phyloP scores from a whole-genome alignment of 2,113 vertebrate genomes.

The Ellobius talpinus region DNA sequence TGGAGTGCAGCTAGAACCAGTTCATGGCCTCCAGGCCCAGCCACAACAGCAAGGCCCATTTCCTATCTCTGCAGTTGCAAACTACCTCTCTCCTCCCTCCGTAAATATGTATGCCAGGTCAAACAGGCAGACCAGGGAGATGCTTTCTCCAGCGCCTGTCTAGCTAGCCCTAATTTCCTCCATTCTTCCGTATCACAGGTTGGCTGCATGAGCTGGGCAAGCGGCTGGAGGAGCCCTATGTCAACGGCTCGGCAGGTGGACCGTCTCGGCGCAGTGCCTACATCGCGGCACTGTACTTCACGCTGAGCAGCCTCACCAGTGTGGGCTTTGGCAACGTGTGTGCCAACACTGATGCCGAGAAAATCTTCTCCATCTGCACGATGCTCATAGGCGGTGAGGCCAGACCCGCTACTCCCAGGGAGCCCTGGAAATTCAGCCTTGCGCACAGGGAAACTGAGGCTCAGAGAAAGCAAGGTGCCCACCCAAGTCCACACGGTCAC shows the following conservation, averaged over 20 bases:
- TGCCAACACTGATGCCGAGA: conserved; percentile 96
- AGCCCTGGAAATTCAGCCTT: neutral
- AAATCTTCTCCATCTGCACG: conserved; percentile 98
- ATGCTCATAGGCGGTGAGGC: conserved; percentile 97
- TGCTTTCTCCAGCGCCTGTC: neutral
- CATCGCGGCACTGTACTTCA: conserved; percentile 98
- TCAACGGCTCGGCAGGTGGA: conserved; percentile 93
- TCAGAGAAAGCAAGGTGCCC: neutral
- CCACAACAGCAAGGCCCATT: neutral
- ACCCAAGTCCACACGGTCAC: neutral
- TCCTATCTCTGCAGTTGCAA: neutral
- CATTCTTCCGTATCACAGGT: conserved; percentile 83
- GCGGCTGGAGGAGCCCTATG: conserved; percentile 94
- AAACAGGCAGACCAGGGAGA: neutral
- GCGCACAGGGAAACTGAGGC: conserved; percentile 21
- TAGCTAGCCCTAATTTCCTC: neutral
- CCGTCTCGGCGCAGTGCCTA: conserved; percentile 95
- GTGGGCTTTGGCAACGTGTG: conserved; percentile 98
- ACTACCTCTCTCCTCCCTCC: neutral
- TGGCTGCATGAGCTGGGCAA: conserved; percentile 97
- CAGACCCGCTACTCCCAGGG: neutral
- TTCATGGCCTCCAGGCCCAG: neutral
- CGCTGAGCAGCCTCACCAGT: conserved; percentile 97
- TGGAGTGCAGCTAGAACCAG: neutral
- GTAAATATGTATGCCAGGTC: conserved; percentile 22